Percentiles rank a stretch among this genome's conserved stretches.
Evolutionary conservation across 2,113 vertebrate genomes (phyloP).

Genomic region (Lycaon pictus): DNA sequence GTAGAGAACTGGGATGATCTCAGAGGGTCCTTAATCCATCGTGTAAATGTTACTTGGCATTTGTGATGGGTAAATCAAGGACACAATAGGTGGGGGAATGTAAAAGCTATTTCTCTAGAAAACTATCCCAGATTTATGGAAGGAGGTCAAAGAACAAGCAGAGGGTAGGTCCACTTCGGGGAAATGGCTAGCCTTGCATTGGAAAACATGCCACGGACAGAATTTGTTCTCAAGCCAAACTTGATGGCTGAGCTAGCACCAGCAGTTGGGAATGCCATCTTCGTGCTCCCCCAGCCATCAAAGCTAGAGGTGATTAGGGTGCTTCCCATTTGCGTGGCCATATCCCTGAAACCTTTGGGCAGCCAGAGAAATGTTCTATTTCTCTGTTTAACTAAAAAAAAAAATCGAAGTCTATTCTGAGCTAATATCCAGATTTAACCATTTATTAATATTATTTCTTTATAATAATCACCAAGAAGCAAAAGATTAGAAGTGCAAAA

Average conservation of each 20-base stretch:
- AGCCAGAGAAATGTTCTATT: background rate
- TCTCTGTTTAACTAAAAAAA: slow-evolving; percentile 60
- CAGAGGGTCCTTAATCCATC: background rate
- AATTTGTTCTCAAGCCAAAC: background rate
- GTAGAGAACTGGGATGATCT: background rate
- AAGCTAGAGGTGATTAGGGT: background rate
- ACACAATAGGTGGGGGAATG: slow-evolving; percentile 31
- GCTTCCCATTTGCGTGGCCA: background rate
- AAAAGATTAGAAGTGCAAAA: slow-evolving; percentile 72
- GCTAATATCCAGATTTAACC: slow-evolving; percentile 71
- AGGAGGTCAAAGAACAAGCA: slow-evolving; percentile 59
- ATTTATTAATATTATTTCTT: slow-evolving; percentile 63
- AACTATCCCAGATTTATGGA: slow-evolving; percentile 59
- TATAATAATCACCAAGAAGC: slow-evolving; percentile 68
- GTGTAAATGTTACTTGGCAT: slow-evolving; percentile 4
- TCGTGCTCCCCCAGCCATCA: background rate
- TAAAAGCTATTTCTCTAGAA: slow-evolving; percentile 59
- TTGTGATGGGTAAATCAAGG: background rate
- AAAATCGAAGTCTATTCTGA: slow-evolving; percentile 64
- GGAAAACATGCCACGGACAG: background rate
- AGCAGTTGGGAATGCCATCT: background rate
- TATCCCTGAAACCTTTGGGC: background rate
- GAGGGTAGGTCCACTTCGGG: background rate
- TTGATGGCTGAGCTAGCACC: background rate
- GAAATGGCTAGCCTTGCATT: background rate